A percentile compares a stretch with the other conserved stretches of the same genome.
phyloP scores from a whole-genome alignment of 2,113 vertebrate species.

The Gila orcuttii region DNA sequence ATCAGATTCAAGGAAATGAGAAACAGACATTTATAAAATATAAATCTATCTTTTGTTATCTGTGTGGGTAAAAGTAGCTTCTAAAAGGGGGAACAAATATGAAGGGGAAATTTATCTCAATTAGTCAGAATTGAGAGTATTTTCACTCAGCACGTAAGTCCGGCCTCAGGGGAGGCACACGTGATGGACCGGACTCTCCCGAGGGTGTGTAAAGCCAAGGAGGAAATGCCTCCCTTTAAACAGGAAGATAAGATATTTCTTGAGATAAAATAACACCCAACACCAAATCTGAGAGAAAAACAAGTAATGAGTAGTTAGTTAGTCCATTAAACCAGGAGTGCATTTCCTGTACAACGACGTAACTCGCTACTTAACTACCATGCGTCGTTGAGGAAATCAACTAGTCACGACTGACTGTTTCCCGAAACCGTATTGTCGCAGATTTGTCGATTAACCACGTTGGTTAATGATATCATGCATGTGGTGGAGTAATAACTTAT shows the following conservation, averaged over 20 bases:
- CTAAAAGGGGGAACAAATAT: not conserved
- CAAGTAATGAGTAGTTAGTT: not conserved
- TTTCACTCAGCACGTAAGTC: not conserved
- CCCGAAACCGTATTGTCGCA: no score
- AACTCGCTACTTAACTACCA: no score
- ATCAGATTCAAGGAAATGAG: not conserved
- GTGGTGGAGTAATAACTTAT: no score
- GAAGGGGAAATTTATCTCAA: no score
- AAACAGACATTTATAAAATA: not conserved
- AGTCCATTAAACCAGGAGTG: not conserved
- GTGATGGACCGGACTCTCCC: slow-evolving; percentile 59
- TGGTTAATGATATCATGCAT: no score
- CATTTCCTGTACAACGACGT: no score
- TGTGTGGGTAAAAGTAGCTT: not conserved
- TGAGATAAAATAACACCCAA: slow-evolving; percentile 37
- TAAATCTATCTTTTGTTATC: not conserved
- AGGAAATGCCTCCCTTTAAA: slow-evolving; percentile 71
- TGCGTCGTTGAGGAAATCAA: no score
- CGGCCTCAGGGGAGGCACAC: slow-evolving; percentile 31
- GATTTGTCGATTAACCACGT: no score
- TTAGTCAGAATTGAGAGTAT: slow-evolving; percentile 1
- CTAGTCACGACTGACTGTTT: no score
- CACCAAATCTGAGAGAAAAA: slow-evolving; percentile 26
- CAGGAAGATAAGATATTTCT: slow-evolving; percentile 66
- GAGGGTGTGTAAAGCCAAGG: slow-evolving; percentile 51